Evolutionary conservation across 2,797 vertebrate genomes (phyloP), one percentile per base, ranked within the genome.

Genomic region (Sebastes vulpes): DNA sequence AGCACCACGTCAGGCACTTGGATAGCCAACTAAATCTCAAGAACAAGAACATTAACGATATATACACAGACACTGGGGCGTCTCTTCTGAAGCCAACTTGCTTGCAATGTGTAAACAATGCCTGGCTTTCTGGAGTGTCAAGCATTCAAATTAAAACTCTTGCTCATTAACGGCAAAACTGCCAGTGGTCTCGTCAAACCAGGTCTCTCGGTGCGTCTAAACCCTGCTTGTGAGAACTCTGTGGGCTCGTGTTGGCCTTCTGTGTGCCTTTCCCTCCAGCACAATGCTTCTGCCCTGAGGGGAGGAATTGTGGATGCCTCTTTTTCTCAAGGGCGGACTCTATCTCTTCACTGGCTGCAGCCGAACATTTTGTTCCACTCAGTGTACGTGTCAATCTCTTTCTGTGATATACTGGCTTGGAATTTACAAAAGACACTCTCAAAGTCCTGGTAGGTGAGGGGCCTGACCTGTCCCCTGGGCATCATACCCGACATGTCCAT

Each of bases 341-440:
- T 84, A 54, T 89, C 77, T 80, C 92, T 96, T 99, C 96, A 99
- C 96, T 99, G 98, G 96, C 97, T 98, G 96, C 98, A 98, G 96
- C 98, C 98, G 95, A 99, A 99, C 98, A 99, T 99, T 98, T 99
- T 99, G 97, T 99, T 99, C 98, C 98, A 99, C 97, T 99, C 98
- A 93, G 97, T 97, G 94, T 98, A 99, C 59, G 97, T 93, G 87
- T 94, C 91, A 79, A 92, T 93, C 96, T 97, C 97, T 97, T 97
- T 93, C 95, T 98, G 98, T 91, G 98, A 99, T 97, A 98, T 98
- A 97, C 98, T 99, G 96, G 98, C 97, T 94, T 99, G 98, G 92
- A 99, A 98, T 97, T 99, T 99, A 97, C 98, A 99, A 97, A 99
- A 98, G 94, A 98, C 98, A 93, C 97, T 98, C 96, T 99, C 98